Evolutionary conservation across 92 coral and sea anemone genomes (phyloP), one percentile per base, ranked within the genome.

Genomic region (Zoanthus solanderi): DNA sequence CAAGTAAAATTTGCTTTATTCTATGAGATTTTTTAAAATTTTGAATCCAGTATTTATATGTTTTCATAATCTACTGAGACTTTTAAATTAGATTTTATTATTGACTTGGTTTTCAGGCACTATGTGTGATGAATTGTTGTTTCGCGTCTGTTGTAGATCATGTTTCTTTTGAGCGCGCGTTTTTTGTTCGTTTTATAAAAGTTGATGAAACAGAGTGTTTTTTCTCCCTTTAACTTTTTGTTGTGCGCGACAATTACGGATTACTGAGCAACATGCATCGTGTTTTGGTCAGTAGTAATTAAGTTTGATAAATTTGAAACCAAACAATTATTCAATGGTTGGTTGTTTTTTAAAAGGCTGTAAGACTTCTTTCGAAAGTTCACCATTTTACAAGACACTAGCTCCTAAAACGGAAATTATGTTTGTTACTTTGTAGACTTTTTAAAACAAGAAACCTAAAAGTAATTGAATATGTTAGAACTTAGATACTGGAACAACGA

Each of bases 221-320:
- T 48, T 17, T 11, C 14, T 81, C 61, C 37, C 23, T 7, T 61
- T 31, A 61, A 13, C 14, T 61, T 79, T 60, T 42, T 37, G 17
- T 46, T 14, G 31, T 66, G 82, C 1, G 10, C 29, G 17, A 30
- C 82, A 34, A 53, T 23, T 18, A 23, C 46, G 18, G 74, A n/a
- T 81, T 16, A 65, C 58, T 46, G 65, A 44, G 61, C 9, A 45
- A 23, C 60, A 16, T 14, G 28, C 63, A 65, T 29, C 66, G 65
- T 81, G 85, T 65, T 81, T 81, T 81, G 58, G 18, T 67, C 23
- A 7, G 45, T 81, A 34, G 60, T 81, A 71, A 66, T 81, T 81
- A 65, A 81, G 23, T 42, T 60, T 81, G 72, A 60, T 79, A 31
- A 76, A 79, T 31, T 79, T 79, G 60, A 52, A 66, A 81, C 72